Percentiles rank a stretch among this genome's conserved stretches.
These are phyloP conservation scores for Sapajus apella DNA, from an alignment of 2,113 vertebrate genomes.

Conservation along the genomic window DNA sequence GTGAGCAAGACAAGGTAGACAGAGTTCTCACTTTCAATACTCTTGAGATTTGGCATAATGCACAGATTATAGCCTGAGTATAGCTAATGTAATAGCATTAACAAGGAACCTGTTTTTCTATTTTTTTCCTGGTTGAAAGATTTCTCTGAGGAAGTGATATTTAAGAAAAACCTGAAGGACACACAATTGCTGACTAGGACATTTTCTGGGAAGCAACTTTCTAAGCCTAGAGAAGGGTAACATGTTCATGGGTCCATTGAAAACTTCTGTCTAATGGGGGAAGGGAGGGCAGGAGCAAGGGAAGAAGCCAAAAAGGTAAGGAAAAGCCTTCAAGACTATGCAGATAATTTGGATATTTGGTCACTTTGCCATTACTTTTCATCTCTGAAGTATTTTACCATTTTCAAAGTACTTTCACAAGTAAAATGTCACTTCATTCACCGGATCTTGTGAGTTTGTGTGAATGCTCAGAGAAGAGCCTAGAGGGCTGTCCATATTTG, in stretches of 20 bases:
- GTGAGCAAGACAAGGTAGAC: not conserved
- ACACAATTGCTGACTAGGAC: not conserved
- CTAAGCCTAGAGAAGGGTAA: not conserved
- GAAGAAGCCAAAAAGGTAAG: not conserved
- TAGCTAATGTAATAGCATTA: not conserved
- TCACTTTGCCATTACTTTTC: not conserved
- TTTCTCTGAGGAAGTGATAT: not conserved
- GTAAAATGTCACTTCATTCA: not conserved
- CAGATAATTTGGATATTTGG: not conserved
- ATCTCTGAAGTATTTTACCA: not conserved
- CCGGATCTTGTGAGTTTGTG: not conserved
- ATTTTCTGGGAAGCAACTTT: not conserved
- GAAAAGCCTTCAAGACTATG: not conserved
- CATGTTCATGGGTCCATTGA: accelerated
- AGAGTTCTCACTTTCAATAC: not conserved
- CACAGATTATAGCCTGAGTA: not conserved
- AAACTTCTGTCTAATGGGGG: accelerated
- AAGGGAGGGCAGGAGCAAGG: no score
- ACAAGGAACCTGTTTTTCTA: not conserved
- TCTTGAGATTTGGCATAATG: not conserved
- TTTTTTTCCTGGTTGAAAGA: not conserved
- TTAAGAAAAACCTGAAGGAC: not conserved
- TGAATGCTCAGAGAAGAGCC: not conserved
- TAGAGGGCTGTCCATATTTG: not conserved
- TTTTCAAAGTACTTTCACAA: not conserved